Conservation (phyloP, 1,140 invertebrate genomes). For the Subanguina moxae region DNA sequence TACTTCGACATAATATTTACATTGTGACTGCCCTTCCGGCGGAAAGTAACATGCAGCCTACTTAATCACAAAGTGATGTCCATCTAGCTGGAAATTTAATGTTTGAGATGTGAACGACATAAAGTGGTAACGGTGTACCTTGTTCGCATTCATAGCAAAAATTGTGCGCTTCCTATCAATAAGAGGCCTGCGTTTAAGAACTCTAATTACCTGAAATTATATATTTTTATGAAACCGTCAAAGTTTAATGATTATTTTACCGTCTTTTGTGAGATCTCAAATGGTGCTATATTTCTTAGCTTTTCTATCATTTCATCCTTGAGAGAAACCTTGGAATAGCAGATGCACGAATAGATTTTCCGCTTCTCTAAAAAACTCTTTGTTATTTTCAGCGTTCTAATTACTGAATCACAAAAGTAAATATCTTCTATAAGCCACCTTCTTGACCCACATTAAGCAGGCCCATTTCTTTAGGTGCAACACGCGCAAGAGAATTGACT, state of each 20-base stretch:
- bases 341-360: constrained; percentile 54
- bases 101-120: not conserved
- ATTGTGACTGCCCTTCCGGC: no score
- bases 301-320: constrained; percentile 27
- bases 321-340: constrained; percentile 45
- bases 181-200: constrained; percentile 53
- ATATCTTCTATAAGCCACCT: constrained; percentile 31
- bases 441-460: constrained; percentile 49
- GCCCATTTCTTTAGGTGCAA: constrained; percentile 29
- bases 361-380: constrained; percentile 48
- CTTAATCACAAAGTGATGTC: not conserved
- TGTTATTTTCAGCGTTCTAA: not conserved
- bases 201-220: constrained; percentile 32
- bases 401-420: not conserved
- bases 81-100: constrained; percentile 16
- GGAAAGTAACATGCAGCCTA: not conserved
- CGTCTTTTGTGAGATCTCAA: constrained; percentile 52
- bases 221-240: not conserved
- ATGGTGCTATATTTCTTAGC: constrained; percentile 37
- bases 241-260: constrained; percentile 22
- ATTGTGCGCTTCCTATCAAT: constrained; percentile 51
- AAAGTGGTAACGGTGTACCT: constrained; percentile 50
- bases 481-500: constrained; percentile 33
- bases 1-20: no score
- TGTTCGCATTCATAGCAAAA: constrained; percentile 37